A percentile compares a stretch with the other conserved stretches of the same genome.
Evolutionary conservation across 2,888 invertebrate species (phyloP).

Genomic region (Balanococcus diminutus): DNA sequence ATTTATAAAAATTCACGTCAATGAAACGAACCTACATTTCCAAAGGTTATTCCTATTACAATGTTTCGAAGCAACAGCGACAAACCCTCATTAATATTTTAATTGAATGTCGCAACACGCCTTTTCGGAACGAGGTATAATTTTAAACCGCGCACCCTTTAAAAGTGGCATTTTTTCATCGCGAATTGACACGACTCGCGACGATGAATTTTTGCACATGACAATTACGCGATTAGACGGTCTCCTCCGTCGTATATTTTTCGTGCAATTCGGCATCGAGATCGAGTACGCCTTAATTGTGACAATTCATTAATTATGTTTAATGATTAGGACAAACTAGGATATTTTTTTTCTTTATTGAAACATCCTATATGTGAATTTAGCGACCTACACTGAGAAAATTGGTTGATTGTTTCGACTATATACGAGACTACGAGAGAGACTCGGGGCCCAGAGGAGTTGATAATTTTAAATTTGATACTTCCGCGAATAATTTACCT

Average conservation of each 20-base stretch:
- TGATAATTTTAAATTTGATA: background rate
- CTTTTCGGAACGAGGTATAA: no score
- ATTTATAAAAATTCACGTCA: background rate
- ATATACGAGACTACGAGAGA: no score
- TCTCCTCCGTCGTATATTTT: background rate
- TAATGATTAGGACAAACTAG: background rate
- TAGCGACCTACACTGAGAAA: background rate
- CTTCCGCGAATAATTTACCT: background rate
- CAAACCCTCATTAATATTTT: background rate
- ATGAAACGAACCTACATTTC: background rate
- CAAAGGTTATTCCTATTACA: no score
- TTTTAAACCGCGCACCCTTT: background rate
- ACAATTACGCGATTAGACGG: background rate
- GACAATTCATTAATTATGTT: slow-evolving; percentile 17
- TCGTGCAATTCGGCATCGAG: background rate
- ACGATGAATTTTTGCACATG: background rate
- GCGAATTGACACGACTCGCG: background rate
- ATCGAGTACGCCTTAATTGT: slow-evolving; percentile 7
- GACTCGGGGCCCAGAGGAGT: background rate
- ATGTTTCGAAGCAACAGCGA: no score
- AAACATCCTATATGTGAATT: background rate
- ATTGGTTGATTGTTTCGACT: background rate
- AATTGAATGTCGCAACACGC: background rate
- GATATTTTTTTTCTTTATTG: slow-evolving; percentile 9
- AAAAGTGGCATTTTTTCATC: background rate